A percentile compares a stretch with the other conserved stretches of the same genome.
These are phyloP conservation scores for Grallaria varia DNA, from an alignment of 2,113 vertebrate species.

Conservation along the genomic window DNA sequence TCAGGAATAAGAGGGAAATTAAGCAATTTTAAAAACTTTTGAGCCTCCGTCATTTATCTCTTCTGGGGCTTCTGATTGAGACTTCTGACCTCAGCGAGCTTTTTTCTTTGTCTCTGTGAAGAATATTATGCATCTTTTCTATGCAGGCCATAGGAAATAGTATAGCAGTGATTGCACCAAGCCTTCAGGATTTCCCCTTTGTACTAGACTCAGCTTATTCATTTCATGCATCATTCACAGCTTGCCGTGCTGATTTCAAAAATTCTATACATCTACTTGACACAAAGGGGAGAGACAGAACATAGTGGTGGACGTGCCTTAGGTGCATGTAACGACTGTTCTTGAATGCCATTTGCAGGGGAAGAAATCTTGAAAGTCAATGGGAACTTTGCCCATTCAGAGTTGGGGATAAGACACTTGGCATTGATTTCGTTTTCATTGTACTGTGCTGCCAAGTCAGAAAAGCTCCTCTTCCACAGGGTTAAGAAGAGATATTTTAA, in stretches of 20 bases:
- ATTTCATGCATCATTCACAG: conserved; percentile 58
- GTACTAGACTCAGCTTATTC: conserved; percentile 36
- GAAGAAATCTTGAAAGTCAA: conserved; percentile 51
- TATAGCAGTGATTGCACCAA: conserved; percentile 46
- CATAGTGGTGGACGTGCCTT: neutral
- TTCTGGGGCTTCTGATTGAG: conserved; percentile 56
- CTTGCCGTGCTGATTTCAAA: conserved; percentile 55
- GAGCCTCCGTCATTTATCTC: conserved; percentile 16
- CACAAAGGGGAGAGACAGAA: conserved; percentile 53
- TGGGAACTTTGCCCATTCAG: conserved; percentile 48
- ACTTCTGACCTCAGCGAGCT: conserved; percentile 30
- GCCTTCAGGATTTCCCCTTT: conserved; percentile 60
- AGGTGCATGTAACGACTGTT: neutral
- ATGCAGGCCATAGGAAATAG: conserved; percentile 46
- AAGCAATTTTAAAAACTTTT: neutral
- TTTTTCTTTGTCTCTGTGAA: conserved; percentile 33
- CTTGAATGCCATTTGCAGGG: conserved; percentile 35
- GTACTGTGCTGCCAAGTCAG: neutral
- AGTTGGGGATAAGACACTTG: conserved; percentile 39
- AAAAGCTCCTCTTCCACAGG: neutral
- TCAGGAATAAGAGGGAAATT: neutral
- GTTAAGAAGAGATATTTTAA: conserved; percentile 22
- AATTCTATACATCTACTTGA: conserved; percentile 37
- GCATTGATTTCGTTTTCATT: conserved; percentile 50
- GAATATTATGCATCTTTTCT: conserved; percentile 64